Base-by-base conservation (phyloP, 1,140 invertebrate species). In the Anastrepha ludens region DNA sequence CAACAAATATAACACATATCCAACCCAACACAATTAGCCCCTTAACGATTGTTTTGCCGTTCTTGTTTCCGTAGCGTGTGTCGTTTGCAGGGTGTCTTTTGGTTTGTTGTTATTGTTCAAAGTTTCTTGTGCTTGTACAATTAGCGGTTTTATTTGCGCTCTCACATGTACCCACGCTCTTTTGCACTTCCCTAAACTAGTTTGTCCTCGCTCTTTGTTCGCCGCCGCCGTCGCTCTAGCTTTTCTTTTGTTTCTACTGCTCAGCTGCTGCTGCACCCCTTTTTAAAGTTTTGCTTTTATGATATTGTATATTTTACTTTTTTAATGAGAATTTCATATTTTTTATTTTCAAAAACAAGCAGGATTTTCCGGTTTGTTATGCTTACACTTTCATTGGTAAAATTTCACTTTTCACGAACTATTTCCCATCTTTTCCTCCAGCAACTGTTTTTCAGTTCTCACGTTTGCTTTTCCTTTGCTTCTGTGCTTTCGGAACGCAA, bases 231-330 rank as follows among this genome's bases (percentile, higher is more conserved):
- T 41, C 13, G 7, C 7, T 58, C 7, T 13, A 67, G 65, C 39
- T 67, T 67, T 67, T 39, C 65, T 67, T 67, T 67, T 85, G 78
- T 85, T 85, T 15, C 78, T n/a, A 20, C 39, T 39, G 81, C 81
- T 85, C 81, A 47, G 81, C 55, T 85, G 81, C 50, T 59, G 81
- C 81, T 59, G 81, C 81, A 85, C 59, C 81, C 29, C 81, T 50
- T 85, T 62, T 62, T 59, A 2, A 47, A 44, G 39, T 29, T 44
- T 44, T 74, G 67, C 50, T 81, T 81, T 81, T n/a, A 20, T 55
- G 11, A 55, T 81, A n/a, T n/a, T n/a, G n/a, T n/a, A 55, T 29
- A 74, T n/a, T 81, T 81, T 20, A 17, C 13, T 58, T 55, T 81
- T 55, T 81, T 55, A n/a, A 3, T 55, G 6, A 5, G 11, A 81